A percentile compares a stretch with the other conserved stretches of the same genome.
These are phyloP conservation scores for Eleutherodactylus coqui DNA, from an alignment of 2,797 vertebrate genomes.

Conservation along the genomic window DNA sequence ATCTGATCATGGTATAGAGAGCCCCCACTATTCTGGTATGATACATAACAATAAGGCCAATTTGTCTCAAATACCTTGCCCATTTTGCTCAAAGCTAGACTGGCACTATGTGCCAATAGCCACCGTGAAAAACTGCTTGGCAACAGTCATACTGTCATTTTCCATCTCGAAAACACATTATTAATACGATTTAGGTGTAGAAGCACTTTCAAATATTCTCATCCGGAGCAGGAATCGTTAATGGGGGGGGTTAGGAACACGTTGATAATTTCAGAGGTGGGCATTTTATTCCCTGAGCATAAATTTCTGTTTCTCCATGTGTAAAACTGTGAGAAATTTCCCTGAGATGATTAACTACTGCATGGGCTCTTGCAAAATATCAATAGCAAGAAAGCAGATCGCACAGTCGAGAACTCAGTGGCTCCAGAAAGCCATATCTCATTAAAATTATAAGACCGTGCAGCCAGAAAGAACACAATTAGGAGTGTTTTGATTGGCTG, in stretches of 20 bases:
- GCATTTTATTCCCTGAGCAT: constrained; percentile 44
- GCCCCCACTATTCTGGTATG: no score
- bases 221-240: not conserved
- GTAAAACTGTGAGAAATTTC: constrained; percentile 50
- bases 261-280: constrained; percentile 32
- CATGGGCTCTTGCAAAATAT: constrained; percentile 54
- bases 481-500: constrained; percentile 59
- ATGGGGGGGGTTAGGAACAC: not conserved
- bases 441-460: constrained; percentile 58
- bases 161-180: not conserved
- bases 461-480: constrained; percentile 62
- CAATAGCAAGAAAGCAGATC: constrained; percentile 58
- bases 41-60: no score
- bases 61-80: no score
- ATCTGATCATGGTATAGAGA: no score
- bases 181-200: not conserved
- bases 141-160: not conserved
- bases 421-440: constrained; percentile 59
- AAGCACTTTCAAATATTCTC: not conserved
- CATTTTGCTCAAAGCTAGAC: not conserved
- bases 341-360: constrained; percentile 59
- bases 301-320: constrained; percentile 37
- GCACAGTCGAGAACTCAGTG: constrained; percentile 51
- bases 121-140: not conserved
- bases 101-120: not conserved